Base-by-base conservation (phyloP, 2,797 vertebrate species). In the Mus minutoides region DNA sequence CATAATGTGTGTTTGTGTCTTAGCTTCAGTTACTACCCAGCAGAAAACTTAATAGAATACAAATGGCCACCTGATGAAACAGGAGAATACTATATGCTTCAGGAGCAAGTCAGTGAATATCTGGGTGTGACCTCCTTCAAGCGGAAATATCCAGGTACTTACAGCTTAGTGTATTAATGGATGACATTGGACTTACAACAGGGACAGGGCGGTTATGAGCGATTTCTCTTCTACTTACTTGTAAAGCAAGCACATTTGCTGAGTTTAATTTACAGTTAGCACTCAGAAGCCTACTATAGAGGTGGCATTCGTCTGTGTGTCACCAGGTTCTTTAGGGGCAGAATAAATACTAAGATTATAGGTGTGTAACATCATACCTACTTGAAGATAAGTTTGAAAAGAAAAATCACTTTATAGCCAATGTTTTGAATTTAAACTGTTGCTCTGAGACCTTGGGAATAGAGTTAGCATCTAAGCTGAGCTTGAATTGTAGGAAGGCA, bases 61-160 rank as follows among this genome's bases (percentile, higher is more conserved):
- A 99, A 99, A 96, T 99, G 99, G 99, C 99, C 99, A 2, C 98
- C 99, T 0, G 99, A 99, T 97, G 99, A 99, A 97, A 99, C 99
- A 0, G 99, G 99, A 96, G 99, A 99, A 84, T 99, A 99, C 96
- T 99, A 99, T 86, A 99, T 99, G 99, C 98, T 99, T 94, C 99
- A 99, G 96, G 99, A 99, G 46, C 99, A 99, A 99, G 99, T 99
- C 98, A 99, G 99, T 98, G 99, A 99, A 98, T 99, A 99, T 97
- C 98, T 99, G 98, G 99, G 99, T 88, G 99, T 99, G 96, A 99
- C 99, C 6, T 99, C 99, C 60, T 99, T 99, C 98, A 99, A 99
- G 94, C 99, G 99, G 92, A 99, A 99, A 97, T 99, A 99, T 97
- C 99, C 99, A 98, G 99, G 99, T 99, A 99, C 98, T 98, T 90